Evolutionary conservation across 2,888 invertebrate genomes (phyloP), one percentile per base, ranked within the genome.

Genomic region (Liposcelis brunnea): DNA sequence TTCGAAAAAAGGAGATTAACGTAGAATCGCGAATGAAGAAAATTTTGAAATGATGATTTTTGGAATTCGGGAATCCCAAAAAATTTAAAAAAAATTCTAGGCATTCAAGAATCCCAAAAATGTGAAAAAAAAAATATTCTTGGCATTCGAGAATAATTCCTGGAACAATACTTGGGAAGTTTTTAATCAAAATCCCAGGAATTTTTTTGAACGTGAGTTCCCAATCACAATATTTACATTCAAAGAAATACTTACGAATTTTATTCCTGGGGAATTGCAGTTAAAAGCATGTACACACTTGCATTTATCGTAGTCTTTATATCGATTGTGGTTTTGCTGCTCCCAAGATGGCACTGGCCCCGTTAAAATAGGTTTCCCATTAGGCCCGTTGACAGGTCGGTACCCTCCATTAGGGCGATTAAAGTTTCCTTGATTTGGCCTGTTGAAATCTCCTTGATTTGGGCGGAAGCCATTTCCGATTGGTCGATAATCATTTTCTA

Each of bases 231-330:
- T 46, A 35, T 43, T 46, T 42, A 31, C 18, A 31, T 50, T 15
- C 4, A 42, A n/a, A 19, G 34, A 19, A 42, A 15, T 31, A 52
- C 55, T 55, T 50, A 71, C 71, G 51, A 71, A 71, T 48, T 68
- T 65, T 31, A 72, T 60, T 36, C 69, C 71, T 3, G 64, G 65
- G 6, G 64, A 62, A 34, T 65, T 65, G 51, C 72, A 72, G 54
- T 72, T 72, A 56, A 71, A 70, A 48, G 65, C 65, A 52, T 67
- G 67, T 10, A 67, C 65, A 51, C 72, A 72, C 52, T 67, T 69
- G 58, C 72, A 72, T 12, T 54, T 56, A 14, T 40, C 40, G 11
- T 40, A 40, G 7, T 40, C 40, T 19, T 40, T 40, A 19, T 40
- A 40, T 19, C 40, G 16, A 18, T 18, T 3, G 10, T 4, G 32